Evolutionary conservation across 2,797 vertebrate genomes (phyloP).

Genomic region (Gobionotothen gibberifrons): DNA sequence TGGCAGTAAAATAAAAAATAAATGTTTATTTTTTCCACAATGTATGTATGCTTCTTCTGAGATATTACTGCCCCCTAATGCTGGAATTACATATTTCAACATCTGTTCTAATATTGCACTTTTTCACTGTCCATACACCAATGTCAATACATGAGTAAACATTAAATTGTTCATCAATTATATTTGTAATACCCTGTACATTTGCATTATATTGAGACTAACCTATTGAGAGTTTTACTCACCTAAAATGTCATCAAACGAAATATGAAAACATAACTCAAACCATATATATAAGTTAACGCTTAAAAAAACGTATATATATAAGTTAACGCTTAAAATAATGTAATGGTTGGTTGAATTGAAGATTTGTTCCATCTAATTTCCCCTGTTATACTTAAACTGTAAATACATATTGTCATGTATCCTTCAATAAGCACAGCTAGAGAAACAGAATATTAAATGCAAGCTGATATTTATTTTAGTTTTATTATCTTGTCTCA

Average conservation of each 20-base stretch:
- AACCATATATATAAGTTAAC: too few species aligned
- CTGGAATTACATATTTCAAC: conserved; percentile 34
- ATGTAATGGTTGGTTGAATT: too few species aligned
- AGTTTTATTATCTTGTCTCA: not conserved
- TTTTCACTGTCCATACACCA: not conserved
- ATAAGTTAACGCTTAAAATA: too few species aligned
- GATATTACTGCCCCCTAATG: conserved; percentile 71
- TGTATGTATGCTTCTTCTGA: conserved; percentile 22
- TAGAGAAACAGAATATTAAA: not conserved
- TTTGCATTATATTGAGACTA: too few species aligned
- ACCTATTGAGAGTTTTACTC: too few species aligned
- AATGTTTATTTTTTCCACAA: not conserved
- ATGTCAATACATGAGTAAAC: not conserved
- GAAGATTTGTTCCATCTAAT: not conserved
- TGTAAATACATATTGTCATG: not conserved
- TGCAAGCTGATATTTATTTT: not conserved
- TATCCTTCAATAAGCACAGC: not conserved
- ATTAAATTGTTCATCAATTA: not conserved
- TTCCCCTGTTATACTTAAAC: not conserved
- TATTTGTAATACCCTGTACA: too few species aligned
- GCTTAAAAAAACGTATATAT: too few species aligned
- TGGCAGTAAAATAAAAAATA: not conserved
- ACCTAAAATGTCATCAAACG: not conserved
- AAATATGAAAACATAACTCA: not conserved
- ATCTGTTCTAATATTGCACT: not conserved